Percentiles rank a stretch among this genome's conserved stretches.
Evolutionary conservation across 1,140 invertebrate genomes (phyloP).

Genomic region (Probaryconus sp.): DNA sequence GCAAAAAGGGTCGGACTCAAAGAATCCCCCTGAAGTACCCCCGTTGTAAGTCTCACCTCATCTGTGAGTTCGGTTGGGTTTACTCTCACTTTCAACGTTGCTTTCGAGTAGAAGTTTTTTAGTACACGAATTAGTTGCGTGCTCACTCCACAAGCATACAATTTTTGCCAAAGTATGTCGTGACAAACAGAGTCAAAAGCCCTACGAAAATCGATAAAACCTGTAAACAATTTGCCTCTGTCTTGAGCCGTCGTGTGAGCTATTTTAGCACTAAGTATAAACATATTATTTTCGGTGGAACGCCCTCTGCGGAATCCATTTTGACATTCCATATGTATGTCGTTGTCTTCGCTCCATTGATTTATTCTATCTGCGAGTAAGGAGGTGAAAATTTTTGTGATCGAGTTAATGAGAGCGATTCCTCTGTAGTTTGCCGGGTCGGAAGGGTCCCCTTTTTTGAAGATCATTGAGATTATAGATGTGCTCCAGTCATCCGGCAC

Average conservation of each 20-base stretch:
- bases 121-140: constrained; percentile 16
- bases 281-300: constrained; percentile 8
- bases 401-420: constrained; percentile 46
- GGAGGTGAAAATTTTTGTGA: constrained; percentile 48
- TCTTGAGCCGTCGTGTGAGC: background rate
- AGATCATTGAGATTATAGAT: constrained; percentile 29
- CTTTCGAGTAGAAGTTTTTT: constrained; percentile 10
- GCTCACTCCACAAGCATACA: constrained; percentile 10
- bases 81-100: background rate
- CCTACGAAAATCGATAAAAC: constrained; percentile 16
- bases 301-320: background rate
- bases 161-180: constrained; percentile 11
- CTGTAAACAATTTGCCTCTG: constrained; percentile 7
- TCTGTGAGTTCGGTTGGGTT: background rate
- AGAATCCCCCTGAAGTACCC: constrained; percentile 14
- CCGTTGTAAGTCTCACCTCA: background rate
- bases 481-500: constrained; percentile 16
- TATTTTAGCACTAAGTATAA: constrained; percentile 1
- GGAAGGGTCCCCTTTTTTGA: constrained; percentile 44
- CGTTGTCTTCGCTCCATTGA: constrained; percentile 4
- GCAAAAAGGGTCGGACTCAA: constrained; percentile 19
- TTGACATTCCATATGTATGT: constrained; percentile 9
- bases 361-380: constrained; percentile 26
- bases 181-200: constrained; percentile 27
- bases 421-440: constrained; percentile 51